Conservation (phyloP, 2,888 invertebrate species). For the Zygogramma bicolorata region DNA sequence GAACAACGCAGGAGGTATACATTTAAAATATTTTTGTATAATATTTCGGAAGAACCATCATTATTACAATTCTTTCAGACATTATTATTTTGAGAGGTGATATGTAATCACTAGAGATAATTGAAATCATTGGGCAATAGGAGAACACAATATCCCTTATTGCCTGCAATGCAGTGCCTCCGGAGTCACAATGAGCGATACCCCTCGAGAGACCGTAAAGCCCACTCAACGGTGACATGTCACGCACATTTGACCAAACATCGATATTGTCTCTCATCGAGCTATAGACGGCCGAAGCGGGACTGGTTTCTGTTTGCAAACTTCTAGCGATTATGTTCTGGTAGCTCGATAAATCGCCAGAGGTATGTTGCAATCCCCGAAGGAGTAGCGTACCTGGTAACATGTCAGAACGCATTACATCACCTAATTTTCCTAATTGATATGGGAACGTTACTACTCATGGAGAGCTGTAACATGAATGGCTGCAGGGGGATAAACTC, state of each 20-base stretch:
- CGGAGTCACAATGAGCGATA: too few species aligned
- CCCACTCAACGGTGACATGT: too few species aligned
- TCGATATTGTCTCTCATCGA: background rate
- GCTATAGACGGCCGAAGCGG: background rate
- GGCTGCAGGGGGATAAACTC: background rate
- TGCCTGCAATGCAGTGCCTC: too few species aligned
- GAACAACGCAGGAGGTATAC: too few species aligned
- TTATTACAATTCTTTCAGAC: too few species aligned
- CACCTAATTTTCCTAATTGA: constrained; percentile 35
- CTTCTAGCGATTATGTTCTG: constrained; percentile 1
- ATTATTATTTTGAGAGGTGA: too few species aligned
- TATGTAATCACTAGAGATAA: too few species aligned
- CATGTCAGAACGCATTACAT: constrained; percentile 21
- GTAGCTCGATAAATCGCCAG: background rate
- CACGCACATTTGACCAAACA: background rate
- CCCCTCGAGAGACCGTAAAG: too few species aligned
- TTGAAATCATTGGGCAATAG: too few species aligned
- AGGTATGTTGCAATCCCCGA: background rate
- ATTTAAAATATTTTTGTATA: too few species aligned
- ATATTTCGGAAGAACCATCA: too few species aligned
- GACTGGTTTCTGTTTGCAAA: background rate
- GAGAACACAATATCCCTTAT: too few species aligned
- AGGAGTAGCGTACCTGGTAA: background rate
- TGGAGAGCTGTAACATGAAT: constrained; percentile 13
- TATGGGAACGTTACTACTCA: constrained; percentile 35